Evolutionary conservation across 1,140 invertebrate species (phyloP), one percentile per base, ranked within the genome.

Genomic region (Leptinotarsa texana): DNA sequence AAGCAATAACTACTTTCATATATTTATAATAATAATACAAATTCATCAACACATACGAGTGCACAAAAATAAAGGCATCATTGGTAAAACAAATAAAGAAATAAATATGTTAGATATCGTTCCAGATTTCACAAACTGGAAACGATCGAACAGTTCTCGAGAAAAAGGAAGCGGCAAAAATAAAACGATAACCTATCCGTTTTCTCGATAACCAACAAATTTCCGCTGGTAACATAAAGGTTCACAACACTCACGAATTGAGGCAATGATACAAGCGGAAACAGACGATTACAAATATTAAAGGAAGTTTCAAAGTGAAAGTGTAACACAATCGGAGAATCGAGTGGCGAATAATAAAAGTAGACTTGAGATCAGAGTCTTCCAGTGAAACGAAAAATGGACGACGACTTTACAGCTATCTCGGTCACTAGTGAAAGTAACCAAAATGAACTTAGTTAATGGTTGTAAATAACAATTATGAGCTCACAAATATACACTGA

Each of bases 21-120:
- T 67, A 67, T 67, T 67, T 67, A 57, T 57, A 24, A 67, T 67
- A 67, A 67, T 67, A 67, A 67, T 67, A 67, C 65, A 67, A 67
- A 67, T 33, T 67, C 15, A n/a, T 24, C 65, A 67, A 67, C 24
- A 67, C 65, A 67, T 15, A 65, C 13, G 15, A 27, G 24, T n/a
- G 65, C 42, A 33, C 24, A 67, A 67, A 67, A 27, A 67, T 67
- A 67, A 67, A 67, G 18, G n/a, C 24, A 67, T 67, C 65, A 67
- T 24, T 67, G 65, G 22, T 67, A 42, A 27, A 33, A 42, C 24
- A 67, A 67, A 57, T 57, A 57, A 57, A n/a, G 15, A 57, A 57
- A 18, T 42, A 42, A 42, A 42, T 42, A 42, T 57, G 51, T 57
- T 57, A 57, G 51, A 57, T 17, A 15, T 17, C 51, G 3, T 57